phyloP scores from a whole-genome alignment of 1,140 invertebrate genomes.

The Philopotamus ludificatus region DNA sequence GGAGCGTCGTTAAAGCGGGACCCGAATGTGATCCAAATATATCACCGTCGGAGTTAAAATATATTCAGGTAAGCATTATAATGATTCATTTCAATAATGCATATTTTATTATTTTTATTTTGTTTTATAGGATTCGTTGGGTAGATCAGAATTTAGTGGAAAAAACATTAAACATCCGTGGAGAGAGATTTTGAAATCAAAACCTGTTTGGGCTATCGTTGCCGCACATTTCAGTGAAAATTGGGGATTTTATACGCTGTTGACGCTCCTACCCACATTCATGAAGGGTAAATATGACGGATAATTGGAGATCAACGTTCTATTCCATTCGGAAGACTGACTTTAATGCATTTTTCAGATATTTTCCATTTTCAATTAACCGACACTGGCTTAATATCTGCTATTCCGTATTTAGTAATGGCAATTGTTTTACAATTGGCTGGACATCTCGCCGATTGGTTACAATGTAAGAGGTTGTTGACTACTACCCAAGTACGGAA shows the following conservation, averaged over 20 bases:
- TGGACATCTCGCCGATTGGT: conserved; percentile 78
- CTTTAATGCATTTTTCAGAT: conserved; percentile 2
- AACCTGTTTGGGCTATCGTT: conserved; percentile 87
- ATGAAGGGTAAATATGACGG: conserved; percentile 69
- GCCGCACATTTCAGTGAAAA: conserved; percentile 91
- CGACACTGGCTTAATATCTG: conserved; percentile 77
- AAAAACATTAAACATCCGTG: conserved; percentile 67
- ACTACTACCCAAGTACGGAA: conserved; percentile 74
- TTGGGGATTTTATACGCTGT: conserved; percentile 93
- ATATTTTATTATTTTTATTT: conserved; percentile 5
- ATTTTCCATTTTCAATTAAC: conserved; percentile 60
- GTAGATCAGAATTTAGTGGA: conserved; percentile 38
- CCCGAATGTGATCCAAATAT: conserved; percentile 78
- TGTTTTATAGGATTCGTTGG: conserved; percentile 49
- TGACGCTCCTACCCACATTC: conserved; percentile 88
- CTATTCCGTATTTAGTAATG: conserved; percentile 85
- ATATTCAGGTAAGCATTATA: conserved; percentile 60
- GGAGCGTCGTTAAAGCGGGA: conserved; percentile 69
- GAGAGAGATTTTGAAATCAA: conserved; percentile 76
- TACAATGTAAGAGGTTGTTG: conserved; percentile 63
- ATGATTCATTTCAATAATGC: neutral
- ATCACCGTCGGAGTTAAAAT: conserved; percentile 70
- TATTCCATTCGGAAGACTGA: conserved; percentile 7
- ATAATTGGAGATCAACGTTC: no score
- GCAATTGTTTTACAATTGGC: conserved; percentile 73